Percentiles rank a stretch among this genome's conserved stretches.
These are phyloP conservation scores for Aplodontia rufa DNA, from an alignment of 2,113 vertebrate species.

Conservation along the genomic window DNA sequence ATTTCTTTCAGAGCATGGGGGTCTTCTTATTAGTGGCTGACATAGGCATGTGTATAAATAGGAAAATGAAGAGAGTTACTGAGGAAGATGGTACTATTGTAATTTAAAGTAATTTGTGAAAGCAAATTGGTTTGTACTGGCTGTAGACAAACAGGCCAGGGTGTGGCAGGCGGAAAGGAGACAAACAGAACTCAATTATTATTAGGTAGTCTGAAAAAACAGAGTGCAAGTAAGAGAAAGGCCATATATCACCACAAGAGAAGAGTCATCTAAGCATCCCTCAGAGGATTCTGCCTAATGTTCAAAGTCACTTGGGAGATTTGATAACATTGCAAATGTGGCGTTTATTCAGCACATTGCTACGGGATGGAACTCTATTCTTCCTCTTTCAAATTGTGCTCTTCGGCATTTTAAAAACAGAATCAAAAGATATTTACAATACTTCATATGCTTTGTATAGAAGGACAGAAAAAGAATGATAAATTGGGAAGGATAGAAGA, in stretches of 20 bases:
- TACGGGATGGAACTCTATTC: not conserved
- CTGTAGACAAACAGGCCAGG: not conserved
- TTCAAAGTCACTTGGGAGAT: not conserved
- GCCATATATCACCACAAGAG: not conserved
- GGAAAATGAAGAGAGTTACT: not conserved
- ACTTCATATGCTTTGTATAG: not conserved
- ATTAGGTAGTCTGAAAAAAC: not conserved
- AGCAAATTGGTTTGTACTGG: not conserved
- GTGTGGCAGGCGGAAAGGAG: not conserved
- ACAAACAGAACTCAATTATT: not conserved
- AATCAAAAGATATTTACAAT: not conserved
- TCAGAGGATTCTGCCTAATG: not conserved
- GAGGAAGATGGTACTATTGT: not conserved
- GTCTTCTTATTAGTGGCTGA: not conserved
- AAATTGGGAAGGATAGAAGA: not conserved
- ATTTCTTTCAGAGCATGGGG: not conserved
- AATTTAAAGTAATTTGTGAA: not conserved
- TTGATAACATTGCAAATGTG: not conserved
- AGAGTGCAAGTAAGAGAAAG: not conserved
- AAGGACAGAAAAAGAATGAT: not conserved
- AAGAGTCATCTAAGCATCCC: not conserved
- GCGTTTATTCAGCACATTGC: not conserved
- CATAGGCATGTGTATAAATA: not conserved
- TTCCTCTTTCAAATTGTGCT: not conserved
- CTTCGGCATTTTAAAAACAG: not conserved